Percentiles rank a stretch among this genome's conserved stretches.
phyloP scores from a whole-genome alignment of 2,888 invertebrate genomes.

The Clostera curtula region DNA sequence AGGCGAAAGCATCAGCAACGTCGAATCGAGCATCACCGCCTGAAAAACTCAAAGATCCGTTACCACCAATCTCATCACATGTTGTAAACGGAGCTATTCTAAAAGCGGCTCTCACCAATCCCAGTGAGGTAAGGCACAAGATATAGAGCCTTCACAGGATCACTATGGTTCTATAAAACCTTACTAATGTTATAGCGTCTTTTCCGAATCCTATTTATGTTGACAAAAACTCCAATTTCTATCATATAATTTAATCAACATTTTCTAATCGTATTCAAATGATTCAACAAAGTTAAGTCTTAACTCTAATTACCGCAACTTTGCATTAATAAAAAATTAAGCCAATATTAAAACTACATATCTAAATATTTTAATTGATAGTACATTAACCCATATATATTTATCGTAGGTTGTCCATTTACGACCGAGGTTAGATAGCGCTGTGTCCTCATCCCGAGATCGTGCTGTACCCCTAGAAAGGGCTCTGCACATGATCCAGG shows the following conservation, averaged over 20 bases:
- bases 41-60: conserved; percentile 65
- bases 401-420: conserved; percentile 81
- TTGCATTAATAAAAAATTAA: too few relatives aligned
- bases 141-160: background rate
- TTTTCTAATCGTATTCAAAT: too few relatives aligned
- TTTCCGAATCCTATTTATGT: too few relatives aligned
- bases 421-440: conserved; percentile 90
- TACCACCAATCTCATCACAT: conserved; percentile 80
- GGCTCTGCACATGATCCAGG: conserved; percentile 91
- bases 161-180: too few relatives aligned
- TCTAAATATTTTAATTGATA: too few relatives aligned
- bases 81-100: conserved; percentile 94
- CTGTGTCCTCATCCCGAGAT: conserved; percentile 90
- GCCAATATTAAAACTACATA: background rate
- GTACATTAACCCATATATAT: conserved; percentile 9
- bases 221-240: too few relatives aligned
- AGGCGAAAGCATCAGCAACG: conserved; percentile 77
- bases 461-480: conserved; percentile 88
- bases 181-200: too few relatives aligned
- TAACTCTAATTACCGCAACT: too few relatives aligned
- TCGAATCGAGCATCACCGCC: conserved; percentile 66
- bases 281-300: too few relatives aligned
- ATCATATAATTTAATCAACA: too few relatives aligned
- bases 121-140: conserved; percentile 80
- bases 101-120: conserved; percentile 95